Percentiles rank a stretch among this genome's conserved stretches.
Conservation (phyloP, 2,888 invertebrate genomes). For the Daptonema setosum region DNA sequence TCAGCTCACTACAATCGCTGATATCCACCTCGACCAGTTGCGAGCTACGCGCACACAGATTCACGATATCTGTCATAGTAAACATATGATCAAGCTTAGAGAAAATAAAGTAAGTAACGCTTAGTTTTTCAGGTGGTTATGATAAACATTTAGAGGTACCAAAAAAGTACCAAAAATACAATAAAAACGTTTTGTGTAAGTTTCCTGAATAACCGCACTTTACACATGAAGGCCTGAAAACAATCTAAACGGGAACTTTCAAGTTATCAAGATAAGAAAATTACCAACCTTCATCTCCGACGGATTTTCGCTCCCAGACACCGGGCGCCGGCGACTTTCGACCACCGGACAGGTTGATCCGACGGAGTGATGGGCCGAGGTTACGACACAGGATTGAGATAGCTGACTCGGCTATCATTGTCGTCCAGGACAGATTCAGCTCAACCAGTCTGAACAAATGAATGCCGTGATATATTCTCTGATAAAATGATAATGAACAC, state of each 20-base stretch:
- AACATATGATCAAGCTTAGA: no score
- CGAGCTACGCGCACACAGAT: slow-evolving; percentile 45
- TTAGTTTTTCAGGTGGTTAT: no score
- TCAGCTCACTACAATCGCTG: slow-evolving; percentile 58
- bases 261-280: no score
- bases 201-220: no score
- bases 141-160: no score
- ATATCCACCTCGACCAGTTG: slow-evolving; percentile 59
- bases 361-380: slow-evolving; percentile 43
- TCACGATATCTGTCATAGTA: slow-evolving; percentile 46
- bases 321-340: slow-evolving; percentile 26
- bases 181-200: no score
- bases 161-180: no score
- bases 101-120: no score
- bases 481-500: no score
- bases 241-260: no score
- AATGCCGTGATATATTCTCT: no score
- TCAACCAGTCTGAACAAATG: slow-evolving; percentile 35
- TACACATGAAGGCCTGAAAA: no score
- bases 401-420: slow-evolving; percentile 37
- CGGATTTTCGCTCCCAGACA: background rate
- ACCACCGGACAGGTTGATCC: slow-evolving; percentile 62
- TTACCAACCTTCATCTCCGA: slow-evolving; percentile 8
- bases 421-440: slow-evolving; percentile 59
- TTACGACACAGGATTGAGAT: slow-evolving; percentile 41